Evolutionary conservation across 1,140 invertebrate genomes (phyloP), one percentile per base, ranked within the genome.

Genomic region (Campoletis sonorensis): DNA sequence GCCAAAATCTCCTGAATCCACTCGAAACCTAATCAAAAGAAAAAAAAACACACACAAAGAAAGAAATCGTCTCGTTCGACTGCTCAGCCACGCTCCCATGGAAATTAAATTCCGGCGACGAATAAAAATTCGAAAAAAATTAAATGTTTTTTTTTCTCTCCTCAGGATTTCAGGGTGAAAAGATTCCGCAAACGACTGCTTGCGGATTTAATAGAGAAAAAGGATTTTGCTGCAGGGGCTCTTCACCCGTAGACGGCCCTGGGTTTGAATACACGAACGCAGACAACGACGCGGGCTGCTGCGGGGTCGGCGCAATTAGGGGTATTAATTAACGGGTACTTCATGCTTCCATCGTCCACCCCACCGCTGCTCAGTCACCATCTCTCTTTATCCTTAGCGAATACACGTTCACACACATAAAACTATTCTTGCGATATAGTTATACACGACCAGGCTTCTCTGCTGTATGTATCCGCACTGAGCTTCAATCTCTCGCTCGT

Each of bases 251-350:
- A 67, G 16, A 70, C 15, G 27, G 26, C 67, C 15, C 67, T 70
- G 67, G 67, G 67, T 15, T 30, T 27, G 30, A 70, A 70, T 33
- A 37, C n/a, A 70, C 30, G 27, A 37, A 70, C n/a, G 33, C 13
- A 70, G 30, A 70, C 70, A 71, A 37, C 72, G 45, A 30, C 84
- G 82, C 85, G 86, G 84, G 81, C 80, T 87, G 78, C 30, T 51
- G 26, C 75, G 72, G 89, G 87, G 87, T 88, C 86, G 88, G 85
- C 86, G 88, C 90, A 91, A 91, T 91, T 91, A 91, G 89, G 89
- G 88, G 88, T 92, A 91, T 91, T 91, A 92, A 92, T 92, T 91
- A 92, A 89, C 90, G 85, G 84, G 88, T 89, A 89, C 90, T 90
- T 89, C 70, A 84, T 82, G 79, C 70, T 37, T 40, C 79, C 83